Evolutionary conservation across 2,113 vertebrate genomes (phyloP).

Genomic region (Mesembrinibis cayennensis): DNA sequence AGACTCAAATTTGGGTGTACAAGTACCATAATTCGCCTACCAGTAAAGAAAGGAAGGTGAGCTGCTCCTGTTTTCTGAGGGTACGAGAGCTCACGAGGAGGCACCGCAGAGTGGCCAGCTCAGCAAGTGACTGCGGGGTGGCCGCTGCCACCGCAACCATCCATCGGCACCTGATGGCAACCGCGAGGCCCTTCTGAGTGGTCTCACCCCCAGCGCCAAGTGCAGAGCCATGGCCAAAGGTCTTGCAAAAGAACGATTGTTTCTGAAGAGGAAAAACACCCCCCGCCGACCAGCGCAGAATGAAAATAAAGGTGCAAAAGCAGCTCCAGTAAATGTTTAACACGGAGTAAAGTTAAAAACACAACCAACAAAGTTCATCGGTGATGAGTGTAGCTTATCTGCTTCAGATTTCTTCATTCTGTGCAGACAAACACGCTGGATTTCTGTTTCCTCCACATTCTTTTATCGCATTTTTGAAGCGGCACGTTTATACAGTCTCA

Average conservation of each 20-base stretch:
- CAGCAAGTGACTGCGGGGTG: background rate
- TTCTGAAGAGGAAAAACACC: background rate
- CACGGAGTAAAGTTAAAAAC: background rate
- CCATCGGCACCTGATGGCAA: accelerated
- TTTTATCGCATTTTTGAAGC: background rate
- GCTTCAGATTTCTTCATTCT: background rate
- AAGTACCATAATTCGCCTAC: accelerated
- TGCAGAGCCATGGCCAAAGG: background rate
- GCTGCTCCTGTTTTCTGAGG: background rate
- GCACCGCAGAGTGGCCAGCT: background rate
- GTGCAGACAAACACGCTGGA: accelerated
- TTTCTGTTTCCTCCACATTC: background rate
- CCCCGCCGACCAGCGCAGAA: accelerated
- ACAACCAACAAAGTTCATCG: background rate
- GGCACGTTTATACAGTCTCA: background rate
- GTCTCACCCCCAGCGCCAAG: background rate
- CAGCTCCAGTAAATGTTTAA: background rate
- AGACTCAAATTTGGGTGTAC: too few species aligned
- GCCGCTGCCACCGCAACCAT: accelerated
- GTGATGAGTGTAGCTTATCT: background rate
- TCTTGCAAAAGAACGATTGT: accelerated
- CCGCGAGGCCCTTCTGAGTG: accelerated
- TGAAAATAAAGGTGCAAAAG: background rate
- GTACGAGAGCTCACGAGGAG: accelerated
- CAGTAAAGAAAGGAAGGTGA: accelerated